phyloP scores from a whole-genome alignment of 37 sponge, comb jelly and placozoan species.

The Geodia barretti region DNA sequence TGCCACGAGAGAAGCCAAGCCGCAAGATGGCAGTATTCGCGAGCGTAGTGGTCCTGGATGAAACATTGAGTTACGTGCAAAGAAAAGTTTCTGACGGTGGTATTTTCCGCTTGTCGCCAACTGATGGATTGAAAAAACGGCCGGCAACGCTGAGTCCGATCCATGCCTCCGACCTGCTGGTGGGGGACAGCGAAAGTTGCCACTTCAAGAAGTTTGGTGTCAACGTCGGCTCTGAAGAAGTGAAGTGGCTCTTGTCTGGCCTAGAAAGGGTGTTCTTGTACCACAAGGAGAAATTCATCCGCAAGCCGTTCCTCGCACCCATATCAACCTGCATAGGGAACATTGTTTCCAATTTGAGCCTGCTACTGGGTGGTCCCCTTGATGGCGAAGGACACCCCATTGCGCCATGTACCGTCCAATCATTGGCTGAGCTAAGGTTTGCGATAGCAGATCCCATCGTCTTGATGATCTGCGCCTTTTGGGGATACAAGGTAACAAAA shows the following conservation, averaged over 20 bases:
- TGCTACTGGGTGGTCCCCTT: neutral
- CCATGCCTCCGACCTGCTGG: neutral
- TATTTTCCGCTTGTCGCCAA: neutral
- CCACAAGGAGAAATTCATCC: neutral
- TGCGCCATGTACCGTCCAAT: neutral
- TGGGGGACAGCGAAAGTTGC: neutral
- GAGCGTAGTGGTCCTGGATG: neutral
- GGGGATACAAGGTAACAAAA: neutral
- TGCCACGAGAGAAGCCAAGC: neutral
- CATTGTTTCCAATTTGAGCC: neutral
- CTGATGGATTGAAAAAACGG: neutral
- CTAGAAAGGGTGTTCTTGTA: neutral
- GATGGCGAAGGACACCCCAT: neutral
- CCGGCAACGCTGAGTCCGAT: neutral
- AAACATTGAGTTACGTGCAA: neutral
- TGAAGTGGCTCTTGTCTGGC: neutral
- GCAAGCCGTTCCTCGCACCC: neutral
- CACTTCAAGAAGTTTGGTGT: neutral
- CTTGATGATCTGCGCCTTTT: neutral
- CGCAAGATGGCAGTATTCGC: neutral
- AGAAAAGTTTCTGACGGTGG: neutral
- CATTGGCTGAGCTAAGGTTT: neutral
- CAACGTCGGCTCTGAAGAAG: neutral
- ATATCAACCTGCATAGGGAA: neutral
- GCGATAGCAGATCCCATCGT: slow-evolving; percentile 3